Conservation (phyloP, 2,113 vertebrate genomes). For the Alces alces region DNA sequence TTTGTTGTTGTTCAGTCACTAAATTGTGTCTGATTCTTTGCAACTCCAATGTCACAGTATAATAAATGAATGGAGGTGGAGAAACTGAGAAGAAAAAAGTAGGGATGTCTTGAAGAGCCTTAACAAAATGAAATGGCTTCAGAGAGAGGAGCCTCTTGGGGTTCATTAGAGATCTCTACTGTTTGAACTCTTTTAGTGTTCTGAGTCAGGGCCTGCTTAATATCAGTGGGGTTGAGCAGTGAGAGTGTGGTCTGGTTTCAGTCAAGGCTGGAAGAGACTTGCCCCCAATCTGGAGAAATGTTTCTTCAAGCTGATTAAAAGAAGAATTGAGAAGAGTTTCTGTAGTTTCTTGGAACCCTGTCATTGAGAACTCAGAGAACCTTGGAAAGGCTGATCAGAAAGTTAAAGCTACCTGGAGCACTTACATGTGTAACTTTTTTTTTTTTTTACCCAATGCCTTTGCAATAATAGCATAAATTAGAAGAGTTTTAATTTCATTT, state of each 20-base stretch:
- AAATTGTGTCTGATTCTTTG: not conserved
- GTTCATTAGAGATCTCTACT: not conserved
- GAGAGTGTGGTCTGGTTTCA: not conserved
- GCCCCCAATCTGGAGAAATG: not conserved
- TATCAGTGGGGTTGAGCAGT: not conserved
- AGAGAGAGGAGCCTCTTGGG: not conserved
- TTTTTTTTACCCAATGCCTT: not conserved
- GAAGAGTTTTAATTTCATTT: not conserved
- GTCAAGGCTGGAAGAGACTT: not conserved
- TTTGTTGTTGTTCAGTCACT: not conserved
- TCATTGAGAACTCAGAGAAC: not conserved
- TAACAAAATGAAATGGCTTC: not conserved
- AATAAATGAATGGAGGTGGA: not conserved
- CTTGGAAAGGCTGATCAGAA: not conserved
- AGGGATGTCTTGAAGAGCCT: not conserved
- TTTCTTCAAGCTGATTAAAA: not conserved
- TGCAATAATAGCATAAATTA: not conserved
- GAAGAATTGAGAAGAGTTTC: not conserved
- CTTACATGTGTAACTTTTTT: not conserved
- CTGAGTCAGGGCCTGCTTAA: not conserved
- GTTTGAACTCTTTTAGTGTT: not conserved
- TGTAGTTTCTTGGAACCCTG: not conserved
- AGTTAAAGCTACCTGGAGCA: not conserved
- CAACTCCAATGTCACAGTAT: not conserved
- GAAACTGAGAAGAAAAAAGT: not conserved